Base-by-base conservation (phyloP, 2,888 invertebrate genomes). In the Noctua fimbriata region DNA sequence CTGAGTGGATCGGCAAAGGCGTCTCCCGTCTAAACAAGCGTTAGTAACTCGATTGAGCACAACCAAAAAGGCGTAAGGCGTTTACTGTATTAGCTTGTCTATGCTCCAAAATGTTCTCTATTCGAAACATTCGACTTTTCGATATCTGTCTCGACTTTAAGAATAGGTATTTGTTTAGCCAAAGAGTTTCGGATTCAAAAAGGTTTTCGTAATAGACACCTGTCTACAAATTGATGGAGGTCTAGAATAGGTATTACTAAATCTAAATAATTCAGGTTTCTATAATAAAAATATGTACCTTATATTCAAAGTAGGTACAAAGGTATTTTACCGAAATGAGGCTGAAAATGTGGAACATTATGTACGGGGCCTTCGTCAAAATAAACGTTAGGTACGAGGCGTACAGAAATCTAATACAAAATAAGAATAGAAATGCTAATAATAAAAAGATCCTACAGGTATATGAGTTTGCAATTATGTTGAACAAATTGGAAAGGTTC, bases 21-120 rank as follows among this genome's bases (percentile, higher is more conserved):
- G 87, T 89, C 87, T 90, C 85, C 80, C 88, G 90, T 86, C 88
- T 90, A 91, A 89, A 90, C 91, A 92, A 91, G 91, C 93, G 92
- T 91, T 89, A 92, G 90, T 94, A 93, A 94, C 92, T 88, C 90
- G 92, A 92, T 94, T 93, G 93, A 90, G 89, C 91, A 90, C 88
- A 88, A 87, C 88, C 88, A 83, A 90, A 90, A 90, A 89, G 90
- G 89, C 88, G 90, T 89, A 82, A 86, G 78, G 78, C 83, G 76
- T 82, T 85, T 81, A 79, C 73, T 82, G 81, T 89, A 88, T 89
- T 89, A 87, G 82, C 69, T 85, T 78, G 75, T 32, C 69, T 55
- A 79, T 74, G n/a, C 67, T 55, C 41, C 67, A 73, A 5, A 87
- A 77, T 36, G 24, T 67, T 80, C 69, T 73, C 18, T 52, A 66